These are phyloP conservation scores for Crematogaster levior DNA, from an alignment of 2,888 invertebrate species.

Conservation along the genomic window DNA sequence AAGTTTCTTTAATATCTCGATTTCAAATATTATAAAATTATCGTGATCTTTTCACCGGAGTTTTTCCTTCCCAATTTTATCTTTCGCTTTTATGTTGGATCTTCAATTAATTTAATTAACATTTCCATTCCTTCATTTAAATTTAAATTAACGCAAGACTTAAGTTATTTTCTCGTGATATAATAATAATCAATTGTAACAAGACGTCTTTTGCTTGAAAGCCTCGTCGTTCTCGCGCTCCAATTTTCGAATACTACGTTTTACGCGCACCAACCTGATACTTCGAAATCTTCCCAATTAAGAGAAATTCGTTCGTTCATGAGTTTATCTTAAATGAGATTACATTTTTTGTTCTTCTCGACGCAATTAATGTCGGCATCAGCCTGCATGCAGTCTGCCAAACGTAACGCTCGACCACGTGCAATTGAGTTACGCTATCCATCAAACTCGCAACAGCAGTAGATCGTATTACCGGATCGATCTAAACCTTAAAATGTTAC, in stretches of 20 bases:
- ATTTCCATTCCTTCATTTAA: neutral
- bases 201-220: neutral
- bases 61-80: neutral
- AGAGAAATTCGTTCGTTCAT: neutral
- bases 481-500: slow-evolving; percentile 16
- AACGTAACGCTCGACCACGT: slow-evolving; percentile 40
- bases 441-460: slow-evolving; percentile 39
- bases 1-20: neutral
- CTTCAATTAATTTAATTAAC: neutral
- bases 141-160: neutral
- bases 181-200: neutral
- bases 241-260: neutral
- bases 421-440: slow-evolving; percentile 45
- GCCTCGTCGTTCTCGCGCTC: neutral
- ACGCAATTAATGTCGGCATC: slow-evolving; percentile 40
- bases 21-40: neutral
- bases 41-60: neutral
- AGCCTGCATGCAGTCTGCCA: slow-evolving; percentile 21
- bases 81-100: neutral
- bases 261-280: neutral
- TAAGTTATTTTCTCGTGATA: neutral
- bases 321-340: slow-evolving; percentile 20
- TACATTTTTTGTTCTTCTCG: slow-evolving; percentile 20
- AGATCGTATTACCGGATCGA: slow-evolving; percentile 21
- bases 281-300: slow-evolving; percentile 13